Evolutionary conservation across 1,140 invertebrate genomes (phyloP).

Genomic region (Oryctes rhinoceros): DNA sequence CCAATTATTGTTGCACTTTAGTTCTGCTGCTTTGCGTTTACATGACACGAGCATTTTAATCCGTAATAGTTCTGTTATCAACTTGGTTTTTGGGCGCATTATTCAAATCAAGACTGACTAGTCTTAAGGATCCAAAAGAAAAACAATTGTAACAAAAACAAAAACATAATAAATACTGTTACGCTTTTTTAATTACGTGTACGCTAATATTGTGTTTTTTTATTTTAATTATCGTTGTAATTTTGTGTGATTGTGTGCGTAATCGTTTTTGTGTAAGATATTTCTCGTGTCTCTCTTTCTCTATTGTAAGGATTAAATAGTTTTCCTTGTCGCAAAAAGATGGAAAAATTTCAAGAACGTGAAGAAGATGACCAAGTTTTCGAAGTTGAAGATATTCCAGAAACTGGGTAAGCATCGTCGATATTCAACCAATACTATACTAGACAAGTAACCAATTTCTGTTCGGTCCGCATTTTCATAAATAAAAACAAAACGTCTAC

Average conservation of each 20-base stretch:
- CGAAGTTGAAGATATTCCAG: conserved; percentile 54
- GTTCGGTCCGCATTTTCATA: no score
- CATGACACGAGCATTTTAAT: neutral
- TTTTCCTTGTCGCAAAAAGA: conserved; percentile 38
- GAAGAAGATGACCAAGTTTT: conserved; percentile 57
- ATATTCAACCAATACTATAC: neutral
- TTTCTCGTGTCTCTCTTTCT: conserved; percentile 20
- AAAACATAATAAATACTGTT: neutral
- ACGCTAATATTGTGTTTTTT: neutral
- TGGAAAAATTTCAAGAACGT: conserved; percentile 57
- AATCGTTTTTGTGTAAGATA: conserved; percentile 15
- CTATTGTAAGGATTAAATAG: conserved; percentile 20
- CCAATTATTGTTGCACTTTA: neutral
- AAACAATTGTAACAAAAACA: neutral
- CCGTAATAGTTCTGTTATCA: neutral
- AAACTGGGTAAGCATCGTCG: conserved; percentile 51
- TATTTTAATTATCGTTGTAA: neutral
- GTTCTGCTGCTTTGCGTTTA: neutral
- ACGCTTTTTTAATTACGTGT: neutral
- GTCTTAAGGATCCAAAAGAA: conserved; percentile 46
- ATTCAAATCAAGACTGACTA: conserved; percentile 51
- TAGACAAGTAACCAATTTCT: neutral
- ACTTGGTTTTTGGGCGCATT: neutral
- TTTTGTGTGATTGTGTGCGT: conserved; percentile 32
- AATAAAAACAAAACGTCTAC: no score